Evolutionary conservation across 2,888 invertebrate genomes (phyloP), one percentile per base, ranked within the genome.

Genomic region (Microplitis manilae): DNA sequence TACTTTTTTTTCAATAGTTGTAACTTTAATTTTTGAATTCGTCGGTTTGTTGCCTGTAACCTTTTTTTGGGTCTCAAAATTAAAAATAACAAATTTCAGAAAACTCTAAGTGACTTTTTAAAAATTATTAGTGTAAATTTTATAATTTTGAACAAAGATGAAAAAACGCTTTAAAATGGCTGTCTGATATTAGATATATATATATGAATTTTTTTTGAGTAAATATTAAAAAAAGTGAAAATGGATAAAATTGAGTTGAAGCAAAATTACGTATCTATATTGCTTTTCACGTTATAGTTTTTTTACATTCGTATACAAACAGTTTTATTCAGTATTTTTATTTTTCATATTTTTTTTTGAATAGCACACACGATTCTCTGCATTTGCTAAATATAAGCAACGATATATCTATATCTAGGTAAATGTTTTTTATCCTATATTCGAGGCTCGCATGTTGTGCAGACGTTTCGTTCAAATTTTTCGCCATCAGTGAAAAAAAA

Each of bases 381-480:
- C 2, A 30, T 30, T 30, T 30, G 4, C 30, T 30, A 30, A 30
- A 30, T 30, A 30, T 30, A 30, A 30, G 17, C 5, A 39, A 61
- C n/a, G 6, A 40, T 30, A 30, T 30, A 30, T 30, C 2, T 30
- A 30, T 30, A 59, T 73, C 65, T 59, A 30, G 40, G 40, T 68
- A 20, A 38, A 38, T 40, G 68, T 62, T 73, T 73, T 69, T 50
- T 30, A 72, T 38, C 68, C 72, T 30, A 20, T 39, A 40, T 8
- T 39, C 17, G 38, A n/a, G 38, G 40, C 77, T 64, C 38, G 69
- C 65, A 13, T 65, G 65, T 65, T 20, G 65, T 71, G 74, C 67
- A 74, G 74, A 69, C 77, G 61, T 69, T 69, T 62, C 68, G 61
- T 38, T 73, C 73, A 62, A 64, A 59, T 77, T 77, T 73, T 68